Evolutionary conservation across 2,888 invertebrate species (phyloP).

Genomic region (Callyntrura guangdongensis): DNA sequence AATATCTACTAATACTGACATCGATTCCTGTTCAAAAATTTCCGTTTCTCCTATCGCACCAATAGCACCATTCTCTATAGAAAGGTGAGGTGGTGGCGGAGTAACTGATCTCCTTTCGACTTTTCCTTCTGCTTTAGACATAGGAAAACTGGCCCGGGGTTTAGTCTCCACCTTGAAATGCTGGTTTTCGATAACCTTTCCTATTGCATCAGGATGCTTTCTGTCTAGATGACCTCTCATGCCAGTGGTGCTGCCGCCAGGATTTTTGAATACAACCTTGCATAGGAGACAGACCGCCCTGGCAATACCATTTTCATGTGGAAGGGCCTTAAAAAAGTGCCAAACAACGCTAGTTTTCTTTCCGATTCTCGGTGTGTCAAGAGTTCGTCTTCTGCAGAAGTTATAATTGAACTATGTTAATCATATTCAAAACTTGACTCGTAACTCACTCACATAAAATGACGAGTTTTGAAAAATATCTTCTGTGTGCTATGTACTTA

Average conservation of each 20-base stretch:
- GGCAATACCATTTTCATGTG: conserved; percentile 69
- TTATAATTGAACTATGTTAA: background rate
- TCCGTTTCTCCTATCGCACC: conserved; percentile 62
- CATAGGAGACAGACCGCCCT: conserved; percentile 73
- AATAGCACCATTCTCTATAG: conserved; percentile 41
- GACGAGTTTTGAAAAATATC: no score
- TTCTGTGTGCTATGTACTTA: background rate
- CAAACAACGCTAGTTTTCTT: conserved; percentile 81
- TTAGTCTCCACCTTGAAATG: background rate
- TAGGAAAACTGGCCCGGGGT: background rate
- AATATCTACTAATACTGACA: background rate
- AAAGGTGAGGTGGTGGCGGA: conserved; percentile 62
- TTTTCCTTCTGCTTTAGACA: background rate
- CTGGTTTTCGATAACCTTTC: background rate
- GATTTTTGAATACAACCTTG: conserved; percentile 74
- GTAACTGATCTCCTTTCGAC: conserved; percentile 38
- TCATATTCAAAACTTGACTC: no score
- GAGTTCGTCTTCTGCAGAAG: background rate
- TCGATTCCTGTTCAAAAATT: conserved; percentile 57
- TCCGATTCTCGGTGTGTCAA: conserved; percentile 53
- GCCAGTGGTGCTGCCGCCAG: conserved; percentile 81
- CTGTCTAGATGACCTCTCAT: conserved; percentile 80
- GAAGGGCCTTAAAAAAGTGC: conserved; percentile 76
- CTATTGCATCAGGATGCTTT: conserved; percentile 74
- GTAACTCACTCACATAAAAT: no score